phyloP scores from a whole-genome alignment of 1,140 invertebrate genomes.

The Papilio aristodemus region DNA sequence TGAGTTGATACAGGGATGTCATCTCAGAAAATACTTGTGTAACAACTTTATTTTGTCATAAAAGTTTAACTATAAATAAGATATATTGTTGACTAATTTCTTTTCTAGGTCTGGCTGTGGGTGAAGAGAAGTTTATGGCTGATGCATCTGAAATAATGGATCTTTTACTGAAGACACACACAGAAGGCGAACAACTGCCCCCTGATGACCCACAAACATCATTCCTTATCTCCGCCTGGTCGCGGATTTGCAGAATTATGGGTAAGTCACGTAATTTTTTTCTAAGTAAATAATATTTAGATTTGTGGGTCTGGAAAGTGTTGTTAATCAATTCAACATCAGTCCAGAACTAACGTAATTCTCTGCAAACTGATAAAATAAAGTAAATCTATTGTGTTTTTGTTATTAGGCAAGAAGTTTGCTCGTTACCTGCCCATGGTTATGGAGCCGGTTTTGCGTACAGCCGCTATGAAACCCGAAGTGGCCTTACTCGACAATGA shows the following conservation, averaged over 20 bases:
- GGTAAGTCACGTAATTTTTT: constrained; percentile 77
- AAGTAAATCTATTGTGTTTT: constrained; percentile 22
- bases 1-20: no score
- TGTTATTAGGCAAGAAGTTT: constrained; percentile 89
- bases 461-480: constrained; percentile 98
- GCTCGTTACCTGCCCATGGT: constrained; percentile 98
- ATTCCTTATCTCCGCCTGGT: constrained; percentile 99
- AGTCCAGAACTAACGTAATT: no score
- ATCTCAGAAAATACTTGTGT: no score
- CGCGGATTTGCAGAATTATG: constrained; percentile 98
- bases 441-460: constrained; percentile 97
- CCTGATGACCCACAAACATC: constrained; percentile 99
- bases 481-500: constrained; percentile 97
- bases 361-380: not conserved
- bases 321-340: no score
- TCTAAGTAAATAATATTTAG: no score
- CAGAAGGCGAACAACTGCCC: constrained; percentile 88
- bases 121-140: constrained; percentile 94
- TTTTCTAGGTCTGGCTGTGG: constrained; percentile 91
- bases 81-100: no score
- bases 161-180: constrained; percentile 94
- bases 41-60: no score
- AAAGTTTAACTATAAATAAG: no score
- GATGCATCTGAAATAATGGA: constrained; percentile 99
- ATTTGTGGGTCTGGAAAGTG: no score